These are phyloP conservation scores for Megatriorchis doriae DNA, from an alignment of 2,113 vertebrate species.

Conservation along the genomic window DNA sequence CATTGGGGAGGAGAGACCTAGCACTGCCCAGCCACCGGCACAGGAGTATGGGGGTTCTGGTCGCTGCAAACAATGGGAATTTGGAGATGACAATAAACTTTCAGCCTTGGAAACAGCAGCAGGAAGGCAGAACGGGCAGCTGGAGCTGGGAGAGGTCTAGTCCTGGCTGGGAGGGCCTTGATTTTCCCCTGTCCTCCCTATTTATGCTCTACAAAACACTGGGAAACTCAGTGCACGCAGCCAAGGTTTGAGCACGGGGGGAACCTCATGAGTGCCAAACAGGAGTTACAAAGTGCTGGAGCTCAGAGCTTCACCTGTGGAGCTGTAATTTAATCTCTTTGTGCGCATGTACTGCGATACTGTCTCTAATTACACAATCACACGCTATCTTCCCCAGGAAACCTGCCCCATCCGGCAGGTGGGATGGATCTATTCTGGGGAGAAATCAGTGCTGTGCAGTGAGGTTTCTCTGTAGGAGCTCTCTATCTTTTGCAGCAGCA, in stretches of 20 bases:
- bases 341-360: not conserved
- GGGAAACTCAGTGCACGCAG: not conserved
- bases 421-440: not conserved
- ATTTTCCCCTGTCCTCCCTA: not conserved
- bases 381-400: not conserved
- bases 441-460: not conserved
- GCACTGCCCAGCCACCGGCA: not conserved
- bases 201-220: not conserved
- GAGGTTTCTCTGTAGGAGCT: not conserved
- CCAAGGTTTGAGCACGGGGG: not conserved
- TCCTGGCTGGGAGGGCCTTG: not conserved
- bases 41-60: not conserved
- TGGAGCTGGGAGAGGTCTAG: not conserved
- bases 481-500: not conserved
- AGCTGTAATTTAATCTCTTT: not conserved
- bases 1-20: not conserved
- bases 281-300: not conserved
- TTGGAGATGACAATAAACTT: not conserved
- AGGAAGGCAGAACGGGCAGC: not conserved
- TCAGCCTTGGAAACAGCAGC: not conserved
- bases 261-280: rapidly evolving
- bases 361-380: not conserved
- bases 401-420: not conserved
- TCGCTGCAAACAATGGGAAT: rapidly evolving
- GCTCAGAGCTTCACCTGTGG: not conserved